These are phyloP conservation scores for Eretmochelys imbricata DNA, from an alignment of 2,113 vertebrate species.

Conservation along the genomic window DNA sequence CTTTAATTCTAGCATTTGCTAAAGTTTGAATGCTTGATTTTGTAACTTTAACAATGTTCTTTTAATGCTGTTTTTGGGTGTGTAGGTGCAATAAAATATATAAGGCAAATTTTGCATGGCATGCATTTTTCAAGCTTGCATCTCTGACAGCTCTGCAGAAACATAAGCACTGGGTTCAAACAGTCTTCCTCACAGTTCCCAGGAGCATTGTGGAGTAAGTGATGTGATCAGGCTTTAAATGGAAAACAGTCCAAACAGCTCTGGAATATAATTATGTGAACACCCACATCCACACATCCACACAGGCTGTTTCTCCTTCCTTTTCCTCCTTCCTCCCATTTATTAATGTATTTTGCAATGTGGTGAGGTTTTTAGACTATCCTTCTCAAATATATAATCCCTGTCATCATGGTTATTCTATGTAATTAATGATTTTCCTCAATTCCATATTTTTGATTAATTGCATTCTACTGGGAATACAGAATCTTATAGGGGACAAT, in stretches of 20 bases:
- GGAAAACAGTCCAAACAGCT: not conserved
- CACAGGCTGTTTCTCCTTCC: not conserved
- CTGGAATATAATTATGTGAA: fast-evolving
- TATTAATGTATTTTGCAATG: not conserved
- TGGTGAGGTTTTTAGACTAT: fast-evolving
- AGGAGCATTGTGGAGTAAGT: not conserved
- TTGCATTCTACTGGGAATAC: not conserved
- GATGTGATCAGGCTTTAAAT: not conserved
- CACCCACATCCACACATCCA: fast-evolving
- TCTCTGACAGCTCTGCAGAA: not conserved
- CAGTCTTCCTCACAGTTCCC: not conserved
- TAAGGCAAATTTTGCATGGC: fast-evolving
- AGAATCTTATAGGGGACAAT: not conserved
- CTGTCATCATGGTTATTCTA: not conserved
- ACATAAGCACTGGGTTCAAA: not conserved
- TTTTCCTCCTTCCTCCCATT: not conserved
- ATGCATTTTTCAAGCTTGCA: fast-evolving
- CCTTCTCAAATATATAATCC: not conserved
- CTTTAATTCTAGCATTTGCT: too few relatives aligned
- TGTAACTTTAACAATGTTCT: not conserved
- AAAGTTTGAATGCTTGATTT: not conserved
- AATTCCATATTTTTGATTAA: not conserved
- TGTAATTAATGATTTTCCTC: not conserved
- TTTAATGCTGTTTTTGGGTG: fast-evolving
- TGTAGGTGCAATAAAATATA: not conserved